A percentile compares a stretch with the other conserved stretches of the same genome.
Evolutionary conservation across 1,140 invertebrate genomes (phyloP).

Genomic region (Lordiphosa stackelbergi): DNA sequence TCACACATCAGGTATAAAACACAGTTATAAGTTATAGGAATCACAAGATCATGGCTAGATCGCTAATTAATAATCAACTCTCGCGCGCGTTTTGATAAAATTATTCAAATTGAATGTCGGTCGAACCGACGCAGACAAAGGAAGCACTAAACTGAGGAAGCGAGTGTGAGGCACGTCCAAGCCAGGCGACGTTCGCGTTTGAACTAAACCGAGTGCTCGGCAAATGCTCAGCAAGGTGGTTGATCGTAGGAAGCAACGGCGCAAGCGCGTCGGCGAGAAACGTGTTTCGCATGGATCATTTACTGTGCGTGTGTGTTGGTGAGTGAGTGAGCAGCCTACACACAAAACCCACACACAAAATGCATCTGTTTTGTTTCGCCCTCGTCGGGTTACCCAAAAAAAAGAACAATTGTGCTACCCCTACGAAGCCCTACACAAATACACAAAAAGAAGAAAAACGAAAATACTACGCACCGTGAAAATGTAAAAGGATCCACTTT

Average conservation of each 20-base stretch:
- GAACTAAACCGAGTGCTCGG: slow-evolving; percentile 63
- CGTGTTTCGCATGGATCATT: slow-evolving; percentile 57
- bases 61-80: slow-evolving; percentile 21
- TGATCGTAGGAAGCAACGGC: slow-evolving; percentile 24
- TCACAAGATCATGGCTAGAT: slow-evolving; percentile 41
- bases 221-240: slow-evolving; percentile 22
- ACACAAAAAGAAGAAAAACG: slow-evolving; percentile 22
- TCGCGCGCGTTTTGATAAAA: slow-evolving; percentile 38
- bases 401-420: slow-evolving; percentile 37
- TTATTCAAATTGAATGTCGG: slow-evolving; percentile 43
- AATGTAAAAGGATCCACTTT: slow-evolving; percentile 66
- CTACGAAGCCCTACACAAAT: slow-evolving; percentile 1
- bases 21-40: slow-evolving; percentile 43
- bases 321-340: slow-evolving; percentile 35
- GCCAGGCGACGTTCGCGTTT: slow-evolving; percentile 57
- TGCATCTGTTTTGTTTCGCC: slow-evolving; percentile 64
- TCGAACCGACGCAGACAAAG: slow-evolving; percentile 31
- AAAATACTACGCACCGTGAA: slow-evolving; percentile 15
- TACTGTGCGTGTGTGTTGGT: slow-evolving; percentile 15
- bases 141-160: slow-evolving; percentile 40
- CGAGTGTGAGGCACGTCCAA: slow-evolving; percentile 41
- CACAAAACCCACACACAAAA: slow-evolving; percentile 28
- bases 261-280: slow-evolving; percentile 44
- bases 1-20: slow-evolving; percentile 12
- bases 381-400: slow-evolving; percentile 33